These are phyloP conservation scores for Drosophila nigromelanica DNA, from an alignment of 1,140 invertebrate species.

Conservation along the genomic window DNA sequence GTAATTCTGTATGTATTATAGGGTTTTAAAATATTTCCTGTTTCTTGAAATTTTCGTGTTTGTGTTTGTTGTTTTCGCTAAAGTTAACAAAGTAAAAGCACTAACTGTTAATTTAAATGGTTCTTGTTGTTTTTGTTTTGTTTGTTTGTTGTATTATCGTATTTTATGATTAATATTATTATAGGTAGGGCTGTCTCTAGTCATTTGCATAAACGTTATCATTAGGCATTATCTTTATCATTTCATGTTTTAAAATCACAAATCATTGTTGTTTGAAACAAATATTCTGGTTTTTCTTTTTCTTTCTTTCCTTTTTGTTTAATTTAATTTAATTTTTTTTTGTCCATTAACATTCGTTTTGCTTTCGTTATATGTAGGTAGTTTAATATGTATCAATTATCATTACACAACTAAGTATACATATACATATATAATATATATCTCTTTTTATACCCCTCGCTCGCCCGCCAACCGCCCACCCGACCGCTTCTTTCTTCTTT, in stretches of 20 bases:
- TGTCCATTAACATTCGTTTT: conserved; percentile 19
- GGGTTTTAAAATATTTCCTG: conserved; percentile 47
- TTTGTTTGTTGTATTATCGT: conserved; percentile 46
- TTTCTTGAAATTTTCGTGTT: conserved; percentile 13
- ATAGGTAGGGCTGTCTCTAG: conserved; percentile 52
- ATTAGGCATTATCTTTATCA: conserved; percentile 54
- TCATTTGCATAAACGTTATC: conserved; percentile 58
- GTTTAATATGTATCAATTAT: conserved; percentile 25
- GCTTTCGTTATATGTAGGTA: conserved; percentile 29
- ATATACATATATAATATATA: conserved; percentile 29
- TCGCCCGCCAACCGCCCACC: background rate
- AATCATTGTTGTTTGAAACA: conserved; percentile 81
- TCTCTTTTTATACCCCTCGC: conserved; percentile 13
- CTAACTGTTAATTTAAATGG: conserved; percentile 53
- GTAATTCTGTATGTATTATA: conserved; percentile 34
- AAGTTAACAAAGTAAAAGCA: conserved; percentile 72
- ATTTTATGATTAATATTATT: conserved; percentile 69
- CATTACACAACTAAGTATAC: conserved; percentile 33
- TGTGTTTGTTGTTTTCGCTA: conserved; percentile 35
- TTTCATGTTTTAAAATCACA: conserved; percentile 80
- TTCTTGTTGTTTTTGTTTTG: conserved; percentile 19
- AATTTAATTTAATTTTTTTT: conserved; percentile 10
- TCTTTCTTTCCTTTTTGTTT: background rate
- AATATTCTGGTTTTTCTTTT: conserved; percentile 50
- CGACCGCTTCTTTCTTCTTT: background rate